Conservation (phyloP, 1,140 invertebrate species). For the Drosophila biarmipes region DNA sequence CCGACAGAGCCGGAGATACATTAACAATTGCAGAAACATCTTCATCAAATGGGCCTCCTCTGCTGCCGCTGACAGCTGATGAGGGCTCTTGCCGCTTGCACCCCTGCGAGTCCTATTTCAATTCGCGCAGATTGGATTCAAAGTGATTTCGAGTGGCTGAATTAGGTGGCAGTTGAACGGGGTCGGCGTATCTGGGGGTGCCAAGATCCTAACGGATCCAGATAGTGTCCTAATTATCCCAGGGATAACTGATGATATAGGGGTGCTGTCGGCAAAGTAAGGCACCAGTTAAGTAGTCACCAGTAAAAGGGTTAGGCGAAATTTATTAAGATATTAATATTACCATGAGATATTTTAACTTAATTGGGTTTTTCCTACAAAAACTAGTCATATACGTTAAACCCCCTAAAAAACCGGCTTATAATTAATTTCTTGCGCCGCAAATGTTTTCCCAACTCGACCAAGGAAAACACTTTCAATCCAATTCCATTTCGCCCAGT, state of each 20-base stretch:
- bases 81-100: constrained; percentile 35
- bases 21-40: constrained; percentile 42
- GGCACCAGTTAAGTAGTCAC: neutral
- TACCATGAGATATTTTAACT: too few species aligned
- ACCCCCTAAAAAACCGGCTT: neutral
- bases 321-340: too few species aligned
- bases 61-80: constrained; percentile 64
- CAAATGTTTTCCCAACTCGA: constrained; percentile 17
- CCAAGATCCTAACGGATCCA: neutral
- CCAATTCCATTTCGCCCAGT: constrained; percentile 3
- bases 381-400: too few species aligned
- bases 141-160: constrained; percentile 43
- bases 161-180: constrained; percentile 46
- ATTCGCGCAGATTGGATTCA: constrained; percentile 34
- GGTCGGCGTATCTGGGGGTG: neutral
- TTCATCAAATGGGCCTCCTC: constrained; percentile 40
- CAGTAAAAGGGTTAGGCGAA: too few species aligned
- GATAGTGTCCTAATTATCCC: constrained; percentile 12
- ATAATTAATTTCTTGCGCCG: constrained; percentile 12
- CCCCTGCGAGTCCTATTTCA: constrained; percentile 3
- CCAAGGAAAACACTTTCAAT: constrained; percentile 19
- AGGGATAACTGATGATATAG: constrained; percentile 6
- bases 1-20: neutral
- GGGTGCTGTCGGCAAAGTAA: constrained; percentile 14
- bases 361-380: too few species aligned